Percentiles rank a stretch among this genome's conserved stretches.
Conservation (phyloP, 2,797 vertebrate species). For the Nothura maculosa region DNA sequence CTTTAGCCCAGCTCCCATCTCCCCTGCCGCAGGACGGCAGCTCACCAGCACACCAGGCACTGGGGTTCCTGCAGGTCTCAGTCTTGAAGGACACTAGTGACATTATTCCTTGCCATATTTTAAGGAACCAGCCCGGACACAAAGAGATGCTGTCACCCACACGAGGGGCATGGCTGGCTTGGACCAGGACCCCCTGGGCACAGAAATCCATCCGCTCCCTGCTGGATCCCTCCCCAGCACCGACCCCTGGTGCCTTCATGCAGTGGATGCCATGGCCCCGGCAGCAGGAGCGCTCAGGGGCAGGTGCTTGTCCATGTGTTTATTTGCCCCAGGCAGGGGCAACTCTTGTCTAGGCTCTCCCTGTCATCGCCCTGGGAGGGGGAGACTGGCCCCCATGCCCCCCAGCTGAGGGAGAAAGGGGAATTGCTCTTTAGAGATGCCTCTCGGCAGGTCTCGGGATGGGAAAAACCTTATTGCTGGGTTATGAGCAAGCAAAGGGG, state of each 20-base stretch:
- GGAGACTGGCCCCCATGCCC: too few species aligned
- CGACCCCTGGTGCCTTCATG: fast-evolving
- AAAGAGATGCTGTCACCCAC: background rate
- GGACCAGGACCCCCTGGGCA: too few species aligned
- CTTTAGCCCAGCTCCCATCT: background rate
- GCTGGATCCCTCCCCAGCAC: background rate
- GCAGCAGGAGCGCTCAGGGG: background rate
- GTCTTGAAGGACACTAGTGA: too few species aligned
- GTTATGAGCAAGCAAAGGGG: background rate
- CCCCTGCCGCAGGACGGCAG: fast-evolving
- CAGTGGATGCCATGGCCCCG: fast-evolving
- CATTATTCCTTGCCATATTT: background rate
- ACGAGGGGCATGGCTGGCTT: background rate
- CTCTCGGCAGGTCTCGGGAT: fast-evolving
- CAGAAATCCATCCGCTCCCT: background rate
- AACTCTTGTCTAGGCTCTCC: background rate
- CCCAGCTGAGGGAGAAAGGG: background rate
- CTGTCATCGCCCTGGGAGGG: background rate
- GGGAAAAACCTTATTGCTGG: background rate
- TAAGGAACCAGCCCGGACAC: background rate
- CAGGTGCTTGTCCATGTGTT: fast-evolving
- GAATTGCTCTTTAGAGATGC: background rate
- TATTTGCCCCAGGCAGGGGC: background rate
- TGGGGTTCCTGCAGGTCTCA: background rate
- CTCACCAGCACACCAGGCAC: fast-evolving